A percentile compares a stretch with the other conserved stretches of the same genome.
Conservation (phyloP, 2,113 vertebrate species). For the Psilopsiagon aymara region DNA sequence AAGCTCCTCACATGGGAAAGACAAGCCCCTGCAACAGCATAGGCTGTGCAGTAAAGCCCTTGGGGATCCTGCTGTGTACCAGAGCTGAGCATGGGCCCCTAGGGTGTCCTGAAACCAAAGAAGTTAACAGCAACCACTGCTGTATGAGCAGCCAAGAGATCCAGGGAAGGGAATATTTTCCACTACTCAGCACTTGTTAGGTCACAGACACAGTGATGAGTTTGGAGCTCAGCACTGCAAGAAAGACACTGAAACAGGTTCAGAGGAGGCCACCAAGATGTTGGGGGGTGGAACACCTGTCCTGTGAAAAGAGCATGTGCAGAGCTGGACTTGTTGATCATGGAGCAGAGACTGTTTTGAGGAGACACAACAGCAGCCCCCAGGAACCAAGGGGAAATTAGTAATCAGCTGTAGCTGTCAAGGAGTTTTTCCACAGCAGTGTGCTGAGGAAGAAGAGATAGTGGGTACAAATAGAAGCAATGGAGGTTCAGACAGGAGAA, state of each 20-base stretch:
- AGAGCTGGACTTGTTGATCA: neutral
- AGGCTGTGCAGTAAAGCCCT: neutral
- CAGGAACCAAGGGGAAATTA: neutral
- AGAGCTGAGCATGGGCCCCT: neutral
- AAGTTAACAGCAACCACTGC: neutral
- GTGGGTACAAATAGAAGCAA: neutral
- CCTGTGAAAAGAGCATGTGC: neutral
- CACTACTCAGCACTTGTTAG: neutral
- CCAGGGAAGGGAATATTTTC: neutral
- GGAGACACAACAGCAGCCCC: rapidly evolving
- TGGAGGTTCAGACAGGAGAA: neutral
- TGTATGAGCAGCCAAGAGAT: neutral
- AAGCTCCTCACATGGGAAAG: neutral
- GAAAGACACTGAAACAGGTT: neutral
- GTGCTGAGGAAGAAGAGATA: neutral
- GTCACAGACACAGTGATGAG: too few relatives aligned
- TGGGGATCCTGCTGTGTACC: neutral
- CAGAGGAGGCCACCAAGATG: neutral
- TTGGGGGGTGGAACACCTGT: neutral
- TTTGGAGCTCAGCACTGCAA: neutral
- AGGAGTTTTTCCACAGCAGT: neutral
- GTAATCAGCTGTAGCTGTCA: neutral
- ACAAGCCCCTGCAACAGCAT: neutral
- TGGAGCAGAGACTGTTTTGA: neutral
- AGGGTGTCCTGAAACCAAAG: neutral